phyloP scores from a whole-genome alignment of 2,888 invertebrate genomes.

The Liodrosophila aerea region DNA sequence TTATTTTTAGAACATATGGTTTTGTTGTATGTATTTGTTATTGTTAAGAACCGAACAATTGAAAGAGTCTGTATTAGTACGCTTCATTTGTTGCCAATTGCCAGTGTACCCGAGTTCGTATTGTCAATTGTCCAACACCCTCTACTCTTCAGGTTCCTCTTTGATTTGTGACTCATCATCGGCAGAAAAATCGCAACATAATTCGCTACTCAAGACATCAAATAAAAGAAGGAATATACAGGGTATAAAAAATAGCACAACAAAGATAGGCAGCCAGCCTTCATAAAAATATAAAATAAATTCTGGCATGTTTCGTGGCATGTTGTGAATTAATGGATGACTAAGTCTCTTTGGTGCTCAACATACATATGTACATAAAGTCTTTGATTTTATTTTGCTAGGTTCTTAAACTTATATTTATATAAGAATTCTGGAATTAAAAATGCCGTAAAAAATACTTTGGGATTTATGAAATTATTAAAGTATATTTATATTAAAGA shows the following conservation, averaged over 20 bases:
- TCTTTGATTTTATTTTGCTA: slow-evolving; percentile 53
- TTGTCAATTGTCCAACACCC: slow-evolving; percentile 9
- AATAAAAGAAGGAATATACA: not conserved
- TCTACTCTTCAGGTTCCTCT: slow-evolving; percentile 14
- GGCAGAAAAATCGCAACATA: slow-evolving; percentile 19
- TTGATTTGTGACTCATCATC: slow-evolving; percentile 38
- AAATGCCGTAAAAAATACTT: no score
- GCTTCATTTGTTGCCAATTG: slow-evolving; percentile 55
- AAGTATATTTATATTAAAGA: no score
- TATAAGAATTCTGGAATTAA: slow-evolving; percentile 36
- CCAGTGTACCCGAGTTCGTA: slow-evolving; percentile 30
- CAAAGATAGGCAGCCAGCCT: slow-evolving; percentile 16
- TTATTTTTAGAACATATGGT: slow-evolving; percentile 54
- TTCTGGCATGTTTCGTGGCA: slow-evolving; percentile 34
- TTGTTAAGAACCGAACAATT: slow-evolving; percentile 16
- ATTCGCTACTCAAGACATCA: slow-evolving; percentile 19
- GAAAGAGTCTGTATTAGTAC: slow-evolving; percentile 21
- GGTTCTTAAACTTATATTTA: slow-evolving; percentile 47
- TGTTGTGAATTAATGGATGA: slow-evolving; percentile 49
- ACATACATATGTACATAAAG: slow-evolving; percentile 58
- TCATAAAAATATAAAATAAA: slow-evolving; percentile 43
- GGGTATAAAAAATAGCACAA: not conserved
- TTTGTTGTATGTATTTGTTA: slow-evolving; percentile 20
- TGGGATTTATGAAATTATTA: no score
- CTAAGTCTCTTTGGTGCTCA: slow-evolving; percentile 45